Base-by-base conservation (phyloP, 2,797 vertebrate species). In the Platalea minor region DNA sequence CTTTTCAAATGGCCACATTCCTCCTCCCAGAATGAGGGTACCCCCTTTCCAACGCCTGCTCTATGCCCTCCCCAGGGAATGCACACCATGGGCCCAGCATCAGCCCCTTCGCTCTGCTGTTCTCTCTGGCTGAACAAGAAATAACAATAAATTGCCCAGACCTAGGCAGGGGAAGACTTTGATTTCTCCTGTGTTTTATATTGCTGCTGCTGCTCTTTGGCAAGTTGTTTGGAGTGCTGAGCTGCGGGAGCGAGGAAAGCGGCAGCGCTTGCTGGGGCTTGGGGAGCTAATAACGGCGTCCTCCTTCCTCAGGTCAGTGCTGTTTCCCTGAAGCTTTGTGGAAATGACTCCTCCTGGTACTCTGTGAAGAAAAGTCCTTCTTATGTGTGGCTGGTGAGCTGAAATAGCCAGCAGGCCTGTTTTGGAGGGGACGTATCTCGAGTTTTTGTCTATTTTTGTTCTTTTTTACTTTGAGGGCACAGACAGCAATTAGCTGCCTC, bases 41-140 rank as follows among this genome's bases (percentile, higher is more conserved):
- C 9, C 2, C 3, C 41, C 13, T 85, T 91, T 50, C 25, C 39
- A 68, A 14, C 0, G 1, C 61, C 17, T 9, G 8, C 28, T 23
- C 35, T 7, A 7, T 10, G 1, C 31, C 14, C 63, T 41, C 35
- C 9, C 28, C 4, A 50, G 50, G 28, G 35, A 74, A 82, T 6
- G 35, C 10, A 19, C 1, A 0, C 25, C 1, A 2, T 21, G 6
- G 10, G n/a, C 18, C 26, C 35, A 31, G 26, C 35, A 51, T 35
- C 41, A 41, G 14, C 10, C 5, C 29, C 53, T 72, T 41, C 10
- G 3, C 33, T 26, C 54, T 68, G n/a, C 70, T 15, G 1, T 50
- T 84, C 41, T 69, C 70, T 57, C 57, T 60, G 68, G 56, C 31
- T 61, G 48, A 82, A 51, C 33, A 85, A 74, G 45, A 85, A 75